Evolutionary conservation across 2,888 invertebrate genomes (phyloP), one percentile per base, ranked within the genome.

Genomic region (Cosmia pyralina): DNA sequence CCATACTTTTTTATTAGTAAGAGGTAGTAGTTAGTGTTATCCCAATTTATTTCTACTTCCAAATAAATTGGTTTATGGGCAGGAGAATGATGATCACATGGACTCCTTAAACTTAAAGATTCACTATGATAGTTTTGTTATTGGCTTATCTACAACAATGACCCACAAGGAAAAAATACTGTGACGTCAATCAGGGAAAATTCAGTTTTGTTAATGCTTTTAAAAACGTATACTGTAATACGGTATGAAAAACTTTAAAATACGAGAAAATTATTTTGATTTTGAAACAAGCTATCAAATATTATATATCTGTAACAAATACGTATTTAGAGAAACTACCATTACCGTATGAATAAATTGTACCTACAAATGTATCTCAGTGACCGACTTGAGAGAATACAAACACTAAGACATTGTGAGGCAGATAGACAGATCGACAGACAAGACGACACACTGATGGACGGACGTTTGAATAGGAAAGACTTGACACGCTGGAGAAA

Each of bases 401-500:
- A 77, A 75, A 83, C 66, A 58, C 64, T 73, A 65, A 75, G 74
- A 79, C 74, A 68, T 66, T 71, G 67, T 72, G 62, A 77, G 57
- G 44, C 38, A 62, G 75, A 74, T 60, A 77, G 83, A 85, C 83
- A 81, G 85, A 81, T 82, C 76, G 86, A 79, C 74, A 82, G 84
- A 84, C 85, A 81, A 67, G 74, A 82, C 53, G 75, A 62, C 75
- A 81, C n/a, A 69, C 59, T 82, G 87, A 84, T 76, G 67, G 83
- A 87, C 59, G 41, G 86, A 87, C 86, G 80, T 78, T 79, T 87
- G 83, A 87, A 87, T 86, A 68, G 82, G 75, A 79, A 75, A 75
- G 75, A 60, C 66, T 83, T 83, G 83, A 85, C 86, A 79, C n/a
- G 59, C 58, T 13, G 4, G 65, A 69, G 75, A 78, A 85, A 86